phyloP scores from a whole-genome alignment of 2,888 invertebrate species.

The Zygaena filipendulae region DNA sequence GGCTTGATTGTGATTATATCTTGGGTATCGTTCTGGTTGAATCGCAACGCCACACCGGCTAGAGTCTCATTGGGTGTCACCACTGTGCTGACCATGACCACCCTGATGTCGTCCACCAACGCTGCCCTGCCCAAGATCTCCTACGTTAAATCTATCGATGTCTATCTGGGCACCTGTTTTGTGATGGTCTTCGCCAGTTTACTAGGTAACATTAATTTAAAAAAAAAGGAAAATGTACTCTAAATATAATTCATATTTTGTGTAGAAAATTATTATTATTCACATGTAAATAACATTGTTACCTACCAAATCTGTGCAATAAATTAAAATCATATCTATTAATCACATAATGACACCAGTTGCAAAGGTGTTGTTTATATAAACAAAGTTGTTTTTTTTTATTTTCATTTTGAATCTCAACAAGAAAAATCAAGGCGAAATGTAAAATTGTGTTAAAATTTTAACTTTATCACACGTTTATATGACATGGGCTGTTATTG shows the following conservation, averaged over 20 bases:
- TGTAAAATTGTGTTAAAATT: too few relatives aligned
- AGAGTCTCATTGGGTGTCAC: slow-evolving; percentile 94
- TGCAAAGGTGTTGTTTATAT: too few relatives aligned
- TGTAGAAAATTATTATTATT: too few relatives aligned
- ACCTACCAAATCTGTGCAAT: too few relatives aligned
- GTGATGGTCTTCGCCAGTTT: slow-evolving; percentile 99
- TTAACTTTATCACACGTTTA: too few relatives aligned
- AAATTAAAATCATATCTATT: too few relatives aligned
- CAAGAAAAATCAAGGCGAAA: too few relatives aligned
- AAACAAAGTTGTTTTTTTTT: too few relatives aligned
- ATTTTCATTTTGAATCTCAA: too few relatives aligned
- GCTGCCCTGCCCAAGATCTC: slow-evolving; percentile 97
- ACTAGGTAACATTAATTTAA: slow-evolving; percentile 83
- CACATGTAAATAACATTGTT: too few relatives aligned
- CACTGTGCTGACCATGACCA: slow-evolving; percentile 97
- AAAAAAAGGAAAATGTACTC: neutral
- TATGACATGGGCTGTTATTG: too few relatives aligned
- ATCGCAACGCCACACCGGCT: slow-evolving; percentile 94
- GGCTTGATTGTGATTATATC: slow-evolving; percentile 96
- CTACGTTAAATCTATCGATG: slow-evolving; percentile 97
- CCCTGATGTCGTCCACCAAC: slow-evolving; percentile 96
- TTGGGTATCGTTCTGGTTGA: slow-evolving; percentile 97
- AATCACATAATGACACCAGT: too few relatives aligned
- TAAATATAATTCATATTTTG: neutral
- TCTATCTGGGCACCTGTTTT: slow-evolving; percentile 97